phyloP scores from a whole-genome alignment of 2,113 vertebrate genomes.

The Phrynosoma blainvillii region DNA sequence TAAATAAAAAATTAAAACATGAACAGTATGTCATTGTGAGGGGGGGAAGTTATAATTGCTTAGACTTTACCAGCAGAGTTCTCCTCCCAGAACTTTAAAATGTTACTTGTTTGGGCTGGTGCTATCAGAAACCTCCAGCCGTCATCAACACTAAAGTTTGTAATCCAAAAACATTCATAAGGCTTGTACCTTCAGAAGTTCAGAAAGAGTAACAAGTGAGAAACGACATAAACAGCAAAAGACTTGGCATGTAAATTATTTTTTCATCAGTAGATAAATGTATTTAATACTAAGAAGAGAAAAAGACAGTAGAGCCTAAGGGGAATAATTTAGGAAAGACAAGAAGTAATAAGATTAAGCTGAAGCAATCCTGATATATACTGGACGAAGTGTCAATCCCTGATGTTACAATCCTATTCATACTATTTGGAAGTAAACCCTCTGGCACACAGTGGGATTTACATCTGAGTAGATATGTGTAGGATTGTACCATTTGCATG shows the following conservation, averaged over 20 bases:
- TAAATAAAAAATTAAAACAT: too few relatives aligned
- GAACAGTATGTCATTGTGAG: too few relatives aligned
- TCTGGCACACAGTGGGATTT: neutral
- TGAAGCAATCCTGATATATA: neutral
- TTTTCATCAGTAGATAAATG: neutral
- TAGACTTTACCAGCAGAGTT: neutral
- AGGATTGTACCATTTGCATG: neutral
- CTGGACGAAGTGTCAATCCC: neutral
- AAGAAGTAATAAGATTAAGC: neutral
- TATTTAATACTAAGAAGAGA: neutral
- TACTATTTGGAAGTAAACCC: neutral
- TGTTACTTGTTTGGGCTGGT: too few relatives aligned
- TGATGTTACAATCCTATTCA: neutral
- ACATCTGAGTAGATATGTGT: neutral
- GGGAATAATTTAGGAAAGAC: neutral
- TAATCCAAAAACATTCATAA: too few relatives aligned
- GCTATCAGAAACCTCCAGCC: too few relatives aligned
- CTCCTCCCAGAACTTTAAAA: neutral
- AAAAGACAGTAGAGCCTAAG: neutral
- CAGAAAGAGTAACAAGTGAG: neutral
- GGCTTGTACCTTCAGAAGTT: neutral
- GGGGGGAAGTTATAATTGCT: neutral
- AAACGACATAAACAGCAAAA: neutral
- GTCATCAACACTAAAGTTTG: too few relatives aligned
- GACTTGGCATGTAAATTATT: neutral